Conservation (phyloP, 2,797 vertebrate species). For the Phoxinus dragarum region DNA sequence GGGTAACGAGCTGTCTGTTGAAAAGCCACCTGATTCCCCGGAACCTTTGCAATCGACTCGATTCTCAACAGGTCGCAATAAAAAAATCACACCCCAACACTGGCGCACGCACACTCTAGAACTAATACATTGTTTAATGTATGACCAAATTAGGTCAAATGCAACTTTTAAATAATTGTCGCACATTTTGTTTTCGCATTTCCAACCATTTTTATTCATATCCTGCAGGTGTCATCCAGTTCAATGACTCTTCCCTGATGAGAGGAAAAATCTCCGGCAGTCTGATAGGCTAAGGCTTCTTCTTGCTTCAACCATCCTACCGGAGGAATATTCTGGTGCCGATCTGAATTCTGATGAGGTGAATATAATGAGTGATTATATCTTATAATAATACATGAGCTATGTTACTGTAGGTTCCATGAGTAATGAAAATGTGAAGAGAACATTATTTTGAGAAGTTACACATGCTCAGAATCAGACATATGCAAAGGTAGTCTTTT, state of each 20-base stretch:
- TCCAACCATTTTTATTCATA: not conserved
- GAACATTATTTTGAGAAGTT: not conserved
- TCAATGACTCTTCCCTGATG: not conserved
- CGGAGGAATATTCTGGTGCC: conserved; percentile 44
- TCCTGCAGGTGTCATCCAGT: not conserved
- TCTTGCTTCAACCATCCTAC: conserved; percentile 60
- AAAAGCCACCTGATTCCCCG: not conserved
- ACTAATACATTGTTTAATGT: not conserved
- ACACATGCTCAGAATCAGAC: conserved; percentile 40
- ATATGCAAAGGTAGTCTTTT: conserved; percentile 6
- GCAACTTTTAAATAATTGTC: too few relatives aligned
- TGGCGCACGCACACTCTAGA: not conserved
- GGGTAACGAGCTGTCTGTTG: not conserved
- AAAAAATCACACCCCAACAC: not conserved
- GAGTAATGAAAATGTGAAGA: not conserved
- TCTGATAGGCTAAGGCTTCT: too few relatives aligned
- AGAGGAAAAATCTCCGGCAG: too few relatives aligned
- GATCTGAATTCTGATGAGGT: conserved; percentile 58
- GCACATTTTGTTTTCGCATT: not conserved
- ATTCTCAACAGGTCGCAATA: not conserved
- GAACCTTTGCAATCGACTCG: not conserved
- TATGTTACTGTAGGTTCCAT: not conserved
- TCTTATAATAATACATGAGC: conserved; percentile 3
- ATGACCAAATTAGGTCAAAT: not conserved
- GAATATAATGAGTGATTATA: not conserved